Base-by-base conservation (phyloP, 2,888 invertebrate species). In the Hirtodrosophila alboralis region DNA sequence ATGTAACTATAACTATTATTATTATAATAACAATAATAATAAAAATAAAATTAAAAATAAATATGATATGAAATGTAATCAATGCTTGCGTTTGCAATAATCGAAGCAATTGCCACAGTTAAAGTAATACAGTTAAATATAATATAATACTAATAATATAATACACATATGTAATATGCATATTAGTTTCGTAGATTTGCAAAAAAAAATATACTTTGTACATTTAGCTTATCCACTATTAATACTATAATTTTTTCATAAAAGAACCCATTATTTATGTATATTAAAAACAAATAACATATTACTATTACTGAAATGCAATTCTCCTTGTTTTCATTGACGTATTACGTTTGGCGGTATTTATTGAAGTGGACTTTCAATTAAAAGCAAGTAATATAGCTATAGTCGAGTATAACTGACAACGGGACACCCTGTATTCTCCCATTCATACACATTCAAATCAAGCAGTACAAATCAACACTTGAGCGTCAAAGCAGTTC, bases 221-320 rank as follows among this genome's bases (percentile, higher is more conserved):
- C 30, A 51, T 38, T 43, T 43, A 57, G 51, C 37, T 16, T 31
- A 5, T 49, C 28, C 53, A n/a, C 54, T 54, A 69, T 49, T 69
- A 51, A 54, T 62, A 43, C 44, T 48, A 40, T 59, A 18, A 41
- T 65, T 59, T 65, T 38, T 49, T 26, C 13, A 38, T 52, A 36
- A 38, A 51, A 1, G 23, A 23, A n/a, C n/a, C 37, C 37, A 44
- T 59, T 40, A 67, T 67, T 67, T 61, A 61, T 67, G 62, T 61
- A 56, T 21, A 61, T 43, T 40, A 44, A 62, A n/a, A 68, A 47
- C 14, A 10, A 21, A 47, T 49, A 54, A 61, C 23, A 49, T 3
- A 30, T 48, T 34, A 16, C 12, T 43, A 43, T 43, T 30, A 43
- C 6, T 7, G 18, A 33, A 27, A 18, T 36, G 21, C 28, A 12